Base-by-base conservation (phyloP, 1,140 invertebrate genomes). In the Oedothorax gibbosus region DNA sequence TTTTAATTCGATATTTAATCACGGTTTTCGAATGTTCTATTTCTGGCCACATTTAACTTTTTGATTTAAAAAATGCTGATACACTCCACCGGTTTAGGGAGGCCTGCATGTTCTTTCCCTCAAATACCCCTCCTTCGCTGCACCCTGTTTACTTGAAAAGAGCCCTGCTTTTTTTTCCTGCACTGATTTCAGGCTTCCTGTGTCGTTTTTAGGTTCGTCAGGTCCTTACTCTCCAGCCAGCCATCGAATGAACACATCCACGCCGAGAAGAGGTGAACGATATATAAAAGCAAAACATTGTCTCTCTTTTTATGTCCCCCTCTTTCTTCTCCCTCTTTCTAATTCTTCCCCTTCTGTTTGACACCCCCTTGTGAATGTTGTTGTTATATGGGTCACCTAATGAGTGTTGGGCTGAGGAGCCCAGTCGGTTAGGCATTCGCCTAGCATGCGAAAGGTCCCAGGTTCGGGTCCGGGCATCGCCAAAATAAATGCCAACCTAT, bases 211-310 rank as follows among this genome's bases (percentile, higher is more conserved):
- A 91, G 90, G 91, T 89, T 91, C 91, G 87, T 89, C 90, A 89
- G 91, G 91, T 87, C 90, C 91, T 87, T 91, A 91, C 88, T 91
- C 91, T 87, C 91, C 91, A 77, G 90, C 91, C 88, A 91, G 90
- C 88, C 91, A 91, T 89, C 86, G 89, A 86, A 87, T 89, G 87
- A 88, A 87, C 66, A 86, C 88, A 18, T 87, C 88, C 54, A 89
- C 88, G 82, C 87, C 89, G 57, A 84, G 89, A 88, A 88, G 88
- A 89, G 89, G 89, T 89, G 87, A 89, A 83, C 65, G 65, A 62
- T 49, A 50, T 21, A 21, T 62, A 64, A 83, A 66, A 35, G 7
- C 62, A 75, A 65, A 20, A 60, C 62, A 77, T 73, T 68, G 49
- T 85, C 57, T 85, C 71, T 51, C 18, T 71, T 35, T 56, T 50